Conservation (phyloP, 2,888 invertebrate species). For the Digitonthophagus gazella region DNA sequence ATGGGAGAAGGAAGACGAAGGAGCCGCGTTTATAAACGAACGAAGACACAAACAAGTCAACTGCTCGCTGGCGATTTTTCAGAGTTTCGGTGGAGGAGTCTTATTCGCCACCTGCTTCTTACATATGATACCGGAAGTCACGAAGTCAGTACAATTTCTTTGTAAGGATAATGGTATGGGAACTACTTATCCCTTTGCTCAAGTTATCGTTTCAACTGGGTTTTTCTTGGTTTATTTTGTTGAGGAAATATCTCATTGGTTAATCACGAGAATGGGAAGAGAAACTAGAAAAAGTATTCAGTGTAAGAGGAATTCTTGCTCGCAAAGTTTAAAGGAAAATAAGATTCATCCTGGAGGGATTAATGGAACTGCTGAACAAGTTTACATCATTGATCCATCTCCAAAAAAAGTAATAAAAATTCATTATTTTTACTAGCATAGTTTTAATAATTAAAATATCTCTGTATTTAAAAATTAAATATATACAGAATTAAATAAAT, state of each 20-base stretch:
- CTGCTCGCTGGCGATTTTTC: constrained; percentile 47
- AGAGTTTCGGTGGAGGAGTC: constrained; percentile 58
- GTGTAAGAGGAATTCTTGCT: constrained; percentile 27
- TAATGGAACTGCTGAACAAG: constrained; percentile 1
- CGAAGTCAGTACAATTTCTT: constrained; percentile 49
- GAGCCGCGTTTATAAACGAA: constrained; percentile 41
- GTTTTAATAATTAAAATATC: too few relatives aligned
- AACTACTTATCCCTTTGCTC: constrained; percentile 51
- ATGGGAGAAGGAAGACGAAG: constrained; percentile 43
- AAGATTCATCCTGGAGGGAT: constrained; percentile 26
- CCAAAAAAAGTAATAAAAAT: neutral
- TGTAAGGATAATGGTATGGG: constrained; percentile 40
- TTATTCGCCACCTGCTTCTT: constrained; percentile 59
- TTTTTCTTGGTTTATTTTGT: constrained; percentile 58
- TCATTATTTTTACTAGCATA: too few relatives aligned
- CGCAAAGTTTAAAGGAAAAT: constrained; percentile 27
- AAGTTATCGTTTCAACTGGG: constrained; percentile 54
- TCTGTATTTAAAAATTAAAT: too few relatives aligned
- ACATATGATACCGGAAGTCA: constrained; percentile 59
- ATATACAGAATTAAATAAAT: too few relatives aligned
- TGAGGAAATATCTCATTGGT: constrained; percentile 54
- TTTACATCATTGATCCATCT: constrained; percentile 20
- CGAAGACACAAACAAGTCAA: constrained; percentile 44
- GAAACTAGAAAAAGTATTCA: constrained; percentile 29
- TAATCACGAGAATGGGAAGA: constrained; percentile 40